Evolutionary conservation across 2,888 invertebrate species (phyloP), one percentile per base, ranked within the genome.

Genomic region (Leptothorax acervorum): DNA sequence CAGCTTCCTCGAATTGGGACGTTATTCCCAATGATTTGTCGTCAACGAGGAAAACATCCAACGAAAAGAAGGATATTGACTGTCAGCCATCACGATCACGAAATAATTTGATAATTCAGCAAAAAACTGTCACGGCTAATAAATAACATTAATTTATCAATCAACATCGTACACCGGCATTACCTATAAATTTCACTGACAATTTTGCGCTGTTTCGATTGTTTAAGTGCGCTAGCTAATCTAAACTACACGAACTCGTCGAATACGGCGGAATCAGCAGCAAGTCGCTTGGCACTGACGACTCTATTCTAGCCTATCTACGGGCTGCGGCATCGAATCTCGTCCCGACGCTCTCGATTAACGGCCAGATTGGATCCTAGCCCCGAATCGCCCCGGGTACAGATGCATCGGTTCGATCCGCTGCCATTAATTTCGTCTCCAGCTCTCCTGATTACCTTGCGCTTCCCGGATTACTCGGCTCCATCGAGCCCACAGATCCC

Each of bases 391-490:
- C 90, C 90, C 84, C 89, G 88, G 89, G 89, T 92, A 89, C 91
- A 91, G 92, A 92, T 91, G 92, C 92, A 92, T 91, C 90, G 92
- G 78, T 88, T 88, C 92, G 89, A 92, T 92, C 91, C 90, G 71
- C 74, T 84, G 88, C 90, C 92, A 92, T 92, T 92, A 92, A 92
- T 92, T 92, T 92, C 91, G 87, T 86, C 91, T 84, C 82, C 66
- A 84, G 87, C 85, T 88, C 88, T 88, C 89, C 89, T 91, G 92
- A 92, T 91, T 92, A 92, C 90, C 92, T 89, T 84, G 88, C 86
- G 91, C 83, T 83, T 68, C 88, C 66, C 86, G 91, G 90, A 92
- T 92, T 92, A 92, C 91, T 87, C 83, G 85, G 84, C 73, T 87
- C 62, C 63, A 53, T 76, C 57, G 71, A 70, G 81, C 76, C 74